phyloP scores from a whole-genome alignment of 2,888 invertebrate genomes.

The Keiferia lycopersicella region DNA sequence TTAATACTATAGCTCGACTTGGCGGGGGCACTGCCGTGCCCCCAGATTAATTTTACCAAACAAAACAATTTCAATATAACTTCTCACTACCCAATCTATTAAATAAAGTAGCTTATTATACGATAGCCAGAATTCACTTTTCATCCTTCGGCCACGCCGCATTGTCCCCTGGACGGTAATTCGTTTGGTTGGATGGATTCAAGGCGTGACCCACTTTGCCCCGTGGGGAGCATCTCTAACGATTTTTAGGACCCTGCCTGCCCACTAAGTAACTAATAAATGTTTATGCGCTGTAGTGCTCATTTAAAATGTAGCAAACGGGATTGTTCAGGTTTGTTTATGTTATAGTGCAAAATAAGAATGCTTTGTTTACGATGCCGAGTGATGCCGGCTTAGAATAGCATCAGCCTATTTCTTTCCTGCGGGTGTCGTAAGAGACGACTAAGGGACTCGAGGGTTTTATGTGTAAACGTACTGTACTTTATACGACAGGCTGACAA shows the following conservation, averaged over 20 bases:
- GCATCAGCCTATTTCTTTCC: too few species aligned
- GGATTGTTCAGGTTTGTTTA: neutral
- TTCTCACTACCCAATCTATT: neutral
- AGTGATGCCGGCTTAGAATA: too few species aligned
- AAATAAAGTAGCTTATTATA: constrained; percentile 4
- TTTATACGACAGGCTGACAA: too few species aligned
- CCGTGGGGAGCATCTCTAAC: constrained; percentile 1
- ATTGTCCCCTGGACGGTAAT: constrained; percentile 8
- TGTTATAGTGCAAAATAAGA: neutral
- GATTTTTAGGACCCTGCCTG: constrained; percentile 6
- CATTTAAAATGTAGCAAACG: neutral
- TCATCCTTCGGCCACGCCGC: neutral
- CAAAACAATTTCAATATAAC: too few species aligned
- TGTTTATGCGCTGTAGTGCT: neutral
- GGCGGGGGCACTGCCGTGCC: too few species aligned
- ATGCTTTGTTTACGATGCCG: too few species aligned
- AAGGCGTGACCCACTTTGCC: constrained; percentile 10
- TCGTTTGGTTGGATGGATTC: constrained; percentile 10
- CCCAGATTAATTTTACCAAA: too few species aligned
- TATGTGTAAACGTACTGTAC: too few species aligned
- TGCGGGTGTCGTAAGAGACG: too few species aligned
- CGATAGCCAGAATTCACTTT: constrained; percentile 19
- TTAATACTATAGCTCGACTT: too few species aligned
- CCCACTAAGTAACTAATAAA: constrained; percentile 13
- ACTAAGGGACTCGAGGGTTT: too few species aligned